A percentile compares a stretch with the other conserved stretches of the same genome.
phyloP scores from a whole-genome alignment of 2,888 invertebrate species.

The Melolontha melolontha region DNA sequence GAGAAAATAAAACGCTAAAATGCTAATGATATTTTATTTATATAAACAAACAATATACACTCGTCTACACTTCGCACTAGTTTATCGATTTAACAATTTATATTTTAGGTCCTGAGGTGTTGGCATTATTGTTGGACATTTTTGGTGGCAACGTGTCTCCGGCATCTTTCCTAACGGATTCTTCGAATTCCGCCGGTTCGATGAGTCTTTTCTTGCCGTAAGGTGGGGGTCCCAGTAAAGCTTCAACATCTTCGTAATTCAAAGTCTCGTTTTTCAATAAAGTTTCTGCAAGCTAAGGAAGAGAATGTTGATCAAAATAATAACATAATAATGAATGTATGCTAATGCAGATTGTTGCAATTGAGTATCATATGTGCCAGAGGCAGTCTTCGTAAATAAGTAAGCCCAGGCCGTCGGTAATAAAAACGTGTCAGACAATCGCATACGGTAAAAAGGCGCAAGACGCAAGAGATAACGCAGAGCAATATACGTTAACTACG shows the following conservation, averaged over 20 bases:
- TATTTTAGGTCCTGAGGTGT: slow-evolving; percentile 12
- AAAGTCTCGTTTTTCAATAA: slow-evolving; percentile 92
- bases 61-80: slow-evolving; percentile 39
- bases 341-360: no score
- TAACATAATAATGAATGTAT: no score
- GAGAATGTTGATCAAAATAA: slow-evolving; percentile 45
- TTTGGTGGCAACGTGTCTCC: slow-evolving; percentile 51
- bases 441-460: no score
- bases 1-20: not conserved
- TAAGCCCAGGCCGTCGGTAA: no score
- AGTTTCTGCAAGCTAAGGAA: slow-evolving; percentile 86
- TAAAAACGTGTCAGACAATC: no score
- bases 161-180: slow-evolving; percentile 58
- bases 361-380: no score
- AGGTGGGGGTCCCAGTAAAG: slow-evolving; percentile 90
- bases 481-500: no score
- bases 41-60: slow-evolving; percentile 41
- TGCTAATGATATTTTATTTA: slow-evolving; percentile 19
- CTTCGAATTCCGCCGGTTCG: slow-evolving; percentile 75
- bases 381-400: no score
- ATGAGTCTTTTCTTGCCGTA: slow-evolving; percentile 79
- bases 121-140: slow-evolving; percentile 20
- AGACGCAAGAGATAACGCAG: no score
- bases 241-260: slow-evolving; percentile 89
- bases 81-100: slow-evolving; percentile 11